Evolutionary conservation across 2,113 vertebrate species (phyloP), one percentile per base, ranked within the genome.

Genomic region (Sarotherodon lohbergeri): DNA sequence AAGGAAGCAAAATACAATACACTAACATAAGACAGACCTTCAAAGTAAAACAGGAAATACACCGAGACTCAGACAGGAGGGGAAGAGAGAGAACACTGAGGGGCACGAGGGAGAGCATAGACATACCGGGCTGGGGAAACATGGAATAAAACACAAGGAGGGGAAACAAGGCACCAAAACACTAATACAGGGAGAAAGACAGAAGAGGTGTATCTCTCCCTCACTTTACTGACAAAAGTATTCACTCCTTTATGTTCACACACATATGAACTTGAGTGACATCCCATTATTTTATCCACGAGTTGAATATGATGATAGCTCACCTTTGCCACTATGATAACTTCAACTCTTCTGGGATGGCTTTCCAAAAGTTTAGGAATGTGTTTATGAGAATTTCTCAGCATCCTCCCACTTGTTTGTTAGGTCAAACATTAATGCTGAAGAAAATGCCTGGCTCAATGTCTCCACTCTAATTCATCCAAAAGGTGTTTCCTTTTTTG

Each of bases 391-490:
- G 54, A 56, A 56, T 56, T 24, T 56, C 11, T 56, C 54, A 56
- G 22, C 54, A 56, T 56, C 54, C 54, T 56, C 3, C 54, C 54
- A 56, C 12, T 56, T 56, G 54, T 55, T 55, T 55, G n/a, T 24
- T 55, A 0, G 54, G 54, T 55, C 54, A 55, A 55, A 55, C 54
- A 55, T 55, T 55, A 55, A 55, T 55, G n/a, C 54, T 55, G 54
- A 55, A 55, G 54, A n/a, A 12, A 55, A 55, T 55, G 10, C 54
- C 54, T 24, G 54, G 54, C 22, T 55, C 54, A 24, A 55, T 55
- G n/a, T 24, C n/a, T 0, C n/a, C 5, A 0, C 10, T 22, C 54
- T 55, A 24, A 55, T 55, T 55, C 54, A 55, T 7, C n/a, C 54
- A 55, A 55, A 55, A 24, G n/a, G 3, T 55, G 5, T 55, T 55